These are phyloP conservation scores for Clepsis dumicolana DNA, from an alignment of 2,888 invertebrate species.

Conservation along the genomic window DNA sequence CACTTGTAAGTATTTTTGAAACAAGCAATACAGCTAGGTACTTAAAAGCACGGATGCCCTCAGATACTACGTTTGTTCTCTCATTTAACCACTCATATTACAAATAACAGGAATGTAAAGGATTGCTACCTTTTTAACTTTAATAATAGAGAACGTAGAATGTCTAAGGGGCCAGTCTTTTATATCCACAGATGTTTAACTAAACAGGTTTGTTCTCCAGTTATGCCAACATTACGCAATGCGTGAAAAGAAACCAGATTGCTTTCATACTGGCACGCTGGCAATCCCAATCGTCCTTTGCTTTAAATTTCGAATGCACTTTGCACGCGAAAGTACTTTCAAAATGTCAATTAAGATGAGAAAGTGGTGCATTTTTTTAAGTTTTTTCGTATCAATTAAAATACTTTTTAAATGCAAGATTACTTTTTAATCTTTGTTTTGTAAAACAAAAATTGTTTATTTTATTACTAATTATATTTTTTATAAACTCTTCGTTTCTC, in stretches of 20 bases:
- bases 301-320: constrained; percentile 44
- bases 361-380: constrained; percentile 41
- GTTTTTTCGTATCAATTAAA: background rate
- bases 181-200: constrained; percentile 52
- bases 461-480: background rate
- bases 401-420: background rate
- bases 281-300: constrained; percentile 51
- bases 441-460: background rate
- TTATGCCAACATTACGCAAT: constrained; percentile 66
- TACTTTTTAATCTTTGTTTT: background rate
- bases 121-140: background rate
- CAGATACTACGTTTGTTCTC: background rate
- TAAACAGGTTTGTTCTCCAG: constrained; percentile 52
- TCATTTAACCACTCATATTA: background rate
- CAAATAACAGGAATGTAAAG: background rate
- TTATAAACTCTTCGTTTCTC: background rate
- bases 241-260: constrained; percentile 71
- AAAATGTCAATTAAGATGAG: constrained; percentile 56
- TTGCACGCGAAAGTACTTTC: constrained; percentile 53
- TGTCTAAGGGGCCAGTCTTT: constrained; percentile 26
- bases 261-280: constrained; percentile 62
- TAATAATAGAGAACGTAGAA: constrained; percentile 13
- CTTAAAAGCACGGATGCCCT: background rate
- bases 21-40: too few relatives aligned
- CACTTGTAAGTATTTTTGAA: too few relatives aligned